Conservation (phyloP, 2,797 vertebrate species). For the Sphenopsis melanotis region DNA sequence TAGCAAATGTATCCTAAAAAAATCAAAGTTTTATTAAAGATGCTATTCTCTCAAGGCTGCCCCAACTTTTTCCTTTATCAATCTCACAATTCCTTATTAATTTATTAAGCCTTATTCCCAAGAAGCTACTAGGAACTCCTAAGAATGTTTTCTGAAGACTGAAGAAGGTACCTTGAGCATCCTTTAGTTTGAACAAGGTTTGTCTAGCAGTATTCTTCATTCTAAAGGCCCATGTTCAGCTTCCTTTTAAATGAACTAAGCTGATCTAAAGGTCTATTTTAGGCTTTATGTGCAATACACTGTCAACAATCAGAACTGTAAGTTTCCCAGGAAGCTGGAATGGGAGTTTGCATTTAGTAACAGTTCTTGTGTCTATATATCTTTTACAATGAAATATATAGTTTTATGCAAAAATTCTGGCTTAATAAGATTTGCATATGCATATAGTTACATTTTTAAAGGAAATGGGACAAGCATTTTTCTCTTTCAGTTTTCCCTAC, state of each 20-base stretch:
- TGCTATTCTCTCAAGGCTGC: not conserved
- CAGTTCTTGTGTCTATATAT: not conserved
- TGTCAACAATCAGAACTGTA: not conserved
- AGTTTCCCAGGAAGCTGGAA: not conserved
- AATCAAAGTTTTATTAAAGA: not conserved
- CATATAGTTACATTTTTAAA: not conserved
- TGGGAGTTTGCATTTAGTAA: not conserved
- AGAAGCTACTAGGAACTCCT: not conserved
- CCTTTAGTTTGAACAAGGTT: not conserved
- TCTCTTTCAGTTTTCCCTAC: not conserved
- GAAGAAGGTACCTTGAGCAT: not conserved
- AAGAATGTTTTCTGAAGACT: not conserved
- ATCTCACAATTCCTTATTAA: not conserved
- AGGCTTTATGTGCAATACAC: not conserved
- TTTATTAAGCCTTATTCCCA: not conserved
- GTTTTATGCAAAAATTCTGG: not conserved
- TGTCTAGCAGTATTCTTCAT: not conserved
- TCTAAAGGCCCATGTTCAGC: not conserved
- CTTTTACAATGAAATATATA: not conserved
- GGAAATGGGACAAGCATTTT: not conserved
- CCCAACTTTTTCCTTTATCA: not conserved
- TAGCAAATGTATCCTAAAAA: not conserved
- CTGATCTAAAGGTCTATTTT: not conserved
- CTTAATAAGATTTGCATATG: not conserved
- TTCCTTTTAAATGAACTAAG: not conserved